Conservation (phyloP, 2,888 invertebrate species). For the Hylaea fasciaria region DNA sequence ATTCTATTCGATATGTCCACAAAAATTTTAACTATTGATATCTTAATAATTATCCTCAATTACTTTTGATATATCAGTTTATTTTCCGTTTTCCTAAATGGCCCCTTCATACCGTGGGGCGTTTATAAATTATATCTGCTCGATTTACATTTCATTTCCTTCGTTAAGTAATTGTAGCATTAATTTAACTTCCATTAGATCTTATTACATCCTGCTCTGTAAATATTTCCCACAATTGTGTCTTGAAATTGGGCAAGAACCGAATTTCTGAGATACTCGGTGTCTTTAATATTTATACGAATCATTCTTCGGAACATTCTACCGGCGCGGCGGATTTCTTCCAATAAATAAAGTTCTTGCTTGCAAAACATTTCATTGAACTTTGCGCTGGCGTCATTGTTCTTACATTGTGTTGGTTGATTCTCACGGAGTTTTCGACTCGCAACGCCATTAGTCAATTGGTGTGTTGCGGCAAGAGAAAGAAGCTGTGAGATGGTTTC, state of each 20-base stretch:
- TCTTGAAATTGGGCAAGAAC: constrained; percentile 24
- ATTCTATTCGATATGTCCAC: constrained; percentile 1
- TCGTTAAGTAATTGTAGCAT: constrained; percentile 43
- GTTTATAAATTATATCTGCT: constrained; percentile 43
- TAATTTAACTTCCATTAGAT: constrained; percentile 42
- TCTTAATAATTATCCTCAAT: constrained; percentile 26
- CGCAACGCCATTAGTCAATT: constrained; percentile 61
- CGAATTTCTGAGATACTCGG: constrained; percentile 13
- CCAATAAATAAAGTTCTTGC: constrained; percentile 40
- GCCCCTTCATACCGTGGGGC: constrained; percentile 24
- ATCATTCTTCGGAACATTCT: constrained; percentile 34
- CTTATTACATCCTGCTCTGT: constrained; percentile 45
- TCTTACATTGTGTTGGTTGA: constrained; percentile 44
- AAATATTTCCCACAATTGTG: constrained; percentile 46
- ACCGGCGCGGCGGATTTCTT: constrained; percentile 20
- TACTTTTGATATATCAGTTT: constrained; percentile 24
- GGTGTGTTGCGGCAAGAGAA: constrained; percentile 60
- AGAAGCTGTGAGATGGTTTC: constrained; percentile 69
- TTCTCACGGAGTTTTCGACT: constrained; percentile 63
- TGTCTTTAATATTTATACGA: constrained; percentile 28
- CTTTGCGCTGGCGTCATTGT: constrained; percentile 51
- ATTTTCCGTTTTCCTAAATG: constrained; percentile 37
- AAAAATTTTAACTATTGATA: background rate
- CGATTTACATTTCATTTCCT: constrained; percentile 53
- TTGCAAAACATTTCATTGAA: constrained; percentile 53